Conservation (phyloP, 2,888 invertebrate species). For the Elmis aenea region DNA sequence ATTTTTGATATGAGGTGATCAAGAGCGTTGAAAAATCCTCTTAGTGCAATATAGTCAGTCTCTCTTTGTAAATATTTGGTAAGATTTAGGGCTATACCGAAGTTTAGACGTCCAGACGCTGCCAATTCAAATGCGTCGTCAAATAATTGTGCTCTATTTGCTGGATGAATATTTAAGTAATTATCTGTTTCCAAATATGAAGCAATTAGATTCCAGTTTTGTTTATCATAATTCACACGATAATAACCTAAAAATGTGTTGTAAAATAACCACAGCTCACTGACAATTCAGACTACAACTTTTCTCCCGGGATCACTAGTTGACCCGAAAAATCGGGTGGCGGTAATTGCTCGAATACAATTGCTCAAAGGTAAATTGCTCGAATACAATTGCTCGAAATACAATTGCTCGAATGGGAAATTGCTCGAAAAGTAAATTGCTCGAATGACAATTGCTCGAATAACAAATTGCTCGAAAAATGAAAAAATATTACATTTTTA, state of each 20-base stretch:
- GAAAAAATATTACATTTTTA: no score
- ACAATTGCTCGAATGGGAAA: no score
- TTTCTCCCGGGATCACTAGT: no score
- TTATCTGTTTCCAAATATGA: conserved; percentile 53
- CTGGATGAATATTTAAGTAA: conserved; percentile 54
- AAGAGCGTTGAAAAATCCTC: neutral
- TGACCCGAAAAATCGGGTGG: no score
- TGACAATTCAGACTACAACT: no score
- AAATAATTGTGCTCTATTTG: conserved; percentile 77
- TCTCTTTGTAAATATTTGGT: conserved; percentile 46
- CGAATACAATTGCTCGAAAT: no score
- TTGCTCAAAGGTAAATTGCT: no score
- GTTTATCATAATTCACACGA: conserved; percentile 70
- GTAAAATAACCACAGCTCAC: no score
- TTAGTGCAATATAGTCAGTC: neutral
- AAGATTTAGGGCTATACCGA: conserved; percentile 56
- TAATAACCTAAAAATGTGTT: conserved; percentile 52
- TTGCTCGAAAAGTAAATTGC: no score
- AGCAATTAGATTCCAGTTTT: conserved; percentile 66
- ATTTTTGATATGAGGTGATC: neutral
- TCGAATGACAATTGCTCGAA: no score
- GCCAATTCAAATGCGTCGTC: conserved; percentile 73
- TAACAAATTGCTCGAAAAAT: no score
- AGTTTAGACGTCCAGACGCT: conserved; percentile 59
- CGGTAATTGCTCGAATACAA: no score